Conservation (phyloP, 2,797 vertebrate species). For the Enoplosus armatus region DNA sequence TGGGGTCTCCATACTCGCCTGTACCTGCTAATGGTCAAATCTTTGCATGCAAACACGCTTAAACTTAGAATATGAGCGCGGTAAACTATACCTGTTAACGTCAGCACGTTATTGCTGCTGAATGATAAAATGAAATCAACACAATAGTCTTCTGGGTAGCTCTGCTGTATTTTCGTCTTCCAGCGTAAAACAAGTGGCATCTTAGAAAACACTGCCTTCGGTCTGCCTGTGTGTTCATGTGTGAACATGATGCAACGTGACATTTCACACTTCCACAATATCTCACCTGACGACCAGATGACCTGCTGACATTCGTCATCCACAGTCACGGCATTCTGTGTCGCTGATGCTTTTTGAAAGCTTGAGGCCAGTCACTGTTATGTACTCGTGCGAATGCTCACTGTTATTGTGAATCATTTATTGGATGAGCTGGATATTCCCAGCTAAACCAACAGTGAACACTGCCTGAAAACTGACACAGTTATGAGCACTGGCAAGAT, state of each 20-base stretch:
- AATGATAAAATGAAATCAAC: background rate
- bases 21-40: background rate
- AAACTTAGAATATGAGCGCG: background rate
- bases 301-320: slow-evolving; percentile 18
- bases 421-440: background rate
- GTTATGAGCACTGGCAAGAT: background rate
- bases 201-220: background rate
- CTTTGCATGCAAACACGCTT: background rate
- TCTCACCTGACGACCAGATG: slow-evolving; percentile 21
- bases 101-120: background rate
- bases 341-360: background rate
- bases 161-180: background rate
- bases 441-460: background rate
- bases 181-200: background rate
- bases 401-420: background rate
- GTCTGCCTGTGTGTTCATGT: background rate
- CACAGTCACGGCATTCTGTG: slow-evolving; percentile 3
- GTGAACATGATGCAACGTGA: slow-evolving; percentile 31
- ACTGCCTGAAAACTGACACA: background rate
- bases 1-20: background rate
- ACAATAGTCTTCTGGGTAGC: background rate
- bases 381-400: background rate
- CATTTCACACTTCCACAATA: slow-evolving; percentile 36
- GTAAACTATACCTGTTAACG: too few species aligned
- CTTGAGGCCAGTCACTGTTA: background rate